Conservation (phyloP, 2,113 vertebrate genomes). For the Thamnophis sirtalis region DNA sequence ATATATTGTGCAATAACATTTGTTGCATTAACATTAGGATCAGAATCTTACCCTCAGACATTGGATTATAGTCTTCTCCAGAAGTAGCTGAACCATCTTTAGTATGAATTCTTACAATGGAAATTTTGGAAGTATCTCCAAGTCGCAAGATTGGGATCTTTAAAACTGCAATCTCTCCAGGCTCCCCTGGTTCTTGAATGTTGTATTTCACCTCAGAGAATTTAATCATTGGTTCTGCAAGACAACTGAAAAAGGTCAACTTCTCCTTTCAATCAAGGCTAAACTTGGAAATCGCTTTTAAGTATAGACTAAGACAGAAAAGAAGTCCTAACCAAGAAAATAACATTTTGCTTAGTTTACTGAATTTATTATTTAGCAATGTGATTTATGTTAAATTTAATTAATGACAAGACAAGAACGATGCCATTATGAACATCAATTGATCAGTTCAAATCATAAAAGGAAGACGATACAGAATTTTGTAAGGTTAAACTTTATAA, state of each 20-base stretch:
- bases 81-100: constrained; percentile 84
- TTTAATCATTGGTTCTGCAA: constrained; percentile 76
- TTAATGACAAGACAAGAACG: background rate
- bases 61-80: constrained; percentile 82
- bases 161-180: constrained; percentile 68
- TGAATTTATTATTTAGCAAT: background rate
- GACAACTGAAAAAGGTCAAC: background rate
- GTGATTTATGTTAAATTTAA: background rate
- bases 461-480: background rate
- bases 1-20: background rate
- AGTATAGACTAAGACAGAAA: background rate
- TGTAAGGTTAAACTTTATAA: background rate
- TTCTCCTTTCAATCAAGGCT: background rate
- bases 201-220: constrained; percentile 84
- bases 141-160: constrained; percentile 74
- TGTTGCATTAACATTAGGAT: background rate
- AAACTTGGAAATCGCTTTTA: background rate
- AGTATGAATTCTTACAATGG: constrained; percentile 80
- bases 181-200: constrained; percentile 74
- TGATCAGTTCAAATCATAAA: background rate
- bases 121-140: constrained; percentile 79
- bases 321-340: constrained; percentile 3
- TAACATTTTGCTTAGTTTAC: background rate
- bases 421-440: background rate
- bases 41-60: constrained; percentile 74